Base-by-base conservation (phyloP, 1,140 invertebrate genomes). In the Brachionus paranguensis region DNA sequence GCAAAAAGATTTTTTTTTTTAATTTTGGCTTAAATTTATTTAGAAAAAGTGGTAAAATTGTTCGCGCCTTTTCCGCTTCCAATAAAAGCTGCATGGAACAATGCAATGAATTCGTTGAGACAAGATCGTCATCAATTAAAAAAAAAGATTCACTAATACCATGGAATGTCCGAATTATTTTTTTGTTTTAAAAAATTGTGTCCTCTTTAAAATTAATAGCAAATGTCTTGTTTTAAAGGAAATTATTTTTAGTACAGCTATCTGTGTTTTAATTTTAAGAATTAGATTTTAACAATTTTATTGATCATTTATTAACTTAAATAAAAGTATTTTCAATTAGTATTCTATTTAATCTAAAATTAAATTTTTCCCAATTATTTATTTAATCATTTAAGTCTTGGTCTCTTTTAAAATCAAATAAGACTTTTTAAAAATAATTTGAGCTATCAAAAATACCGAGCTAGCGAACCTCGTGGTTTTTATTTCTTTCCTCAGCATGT, bases 61-160 rank as follows among this genome's bases (percentile, higher is more conserved):
- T 81, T 81, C 45, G 45, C 53, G 11, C 78, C 78, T 20, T 81
- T 81, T 81, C 78, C 78, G 17, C 33, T 81, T 24, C 17, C 78
- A 29, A 20, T 81, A 11, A 81, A 81, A 68, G n/a, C 53, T 41
- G 78, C 78, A 47, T 81, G 78, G 78, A 81, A 68, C n/a, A 81
- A 81, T 60, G 78, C 78, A 43, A 81, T 81, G 78, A 81, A 81
- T 47, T 81, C 78, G n/a, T 47, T 81, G 10, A 81, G 78, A 81
- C 78, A 81, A 64, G 78, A 81, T 24, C 20, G 78, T 45, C 78
- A 81, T 17, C 78, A 81, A 47, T 47, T 81, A 20, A 81, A 81
- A 64, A 37, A 81, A 81, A 68, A 60, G 64, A 81, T 27, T 3
- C n/a, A 68, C 41, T 10, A 47, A 20, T 33, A 2, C 11, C 5